phyloP scores from a whole-genome alignment of 2,888 invertebrate species.

The Lydus trimaculatus region DNA sequence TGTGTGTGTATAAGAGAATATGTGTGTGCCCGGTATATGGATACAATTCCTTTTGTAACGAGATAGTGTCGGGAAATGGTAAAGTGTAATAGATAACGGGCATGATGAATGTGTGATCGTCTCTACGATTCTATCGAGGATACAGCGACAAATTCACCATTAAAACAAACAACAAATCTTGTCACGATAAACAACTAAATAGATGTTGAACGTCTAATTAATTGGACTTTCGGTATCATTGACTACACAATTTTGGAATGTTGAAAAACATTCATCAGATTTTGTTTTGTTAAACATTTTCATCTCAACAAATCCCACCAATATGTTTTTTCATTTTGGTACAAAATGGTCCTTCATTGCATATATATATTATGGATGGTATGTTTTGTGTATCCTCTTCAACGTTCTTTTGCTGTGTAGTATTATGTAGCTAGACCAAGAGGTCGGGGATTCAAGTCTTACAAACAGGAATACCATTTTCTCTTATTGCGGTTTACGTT shows the following conservation, averaged over 20 bases:
- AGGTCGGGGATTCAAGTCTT: constrained; percentile 1
- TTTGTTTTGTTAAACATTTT: background rate
- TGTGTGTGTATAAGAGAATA: constrained; percentile 22
- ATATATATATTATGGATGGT: background rate
- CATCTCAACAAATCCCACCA: background rate
- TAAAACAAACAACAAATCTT: constrained; percentile 16
- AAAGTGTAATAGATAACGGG: constrained; percentile 33
- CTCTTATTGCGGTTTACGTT: constrained; percentile 40
- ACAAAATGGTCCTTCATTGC: background rate
- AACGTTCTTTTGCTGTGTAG: background rate
- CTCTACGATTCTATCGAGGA: constrained; percentile 35
- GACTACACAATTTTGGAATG: background rate
- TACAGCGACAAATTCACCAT: constrained; percentile 22
- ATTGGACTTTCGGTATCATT: constrained; percentile 18
- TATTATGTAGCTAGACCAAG: background rate
- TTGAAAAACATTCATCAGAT: background rate
- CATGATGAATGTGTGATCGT: constrained; percentile 42
- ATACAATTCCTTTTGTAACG: constrained; percentile 43
- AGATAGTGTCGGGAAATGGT: constrained; percentile 36
- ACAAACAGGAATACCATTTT: constrained; percentile 21
- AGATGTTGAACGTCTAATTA: constrained; percentile 19
- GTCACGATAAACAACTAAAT: constrained; percentile 2
- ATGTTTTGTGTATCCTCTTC: background rate
- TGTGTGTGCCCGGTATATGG: constrained; percentile 32
- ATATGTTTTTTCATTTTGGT: background rate